phyloP scores from a whole-genome alignment of 1,140 invertebrate species.

The Scaptomyza hsui region DNA sequence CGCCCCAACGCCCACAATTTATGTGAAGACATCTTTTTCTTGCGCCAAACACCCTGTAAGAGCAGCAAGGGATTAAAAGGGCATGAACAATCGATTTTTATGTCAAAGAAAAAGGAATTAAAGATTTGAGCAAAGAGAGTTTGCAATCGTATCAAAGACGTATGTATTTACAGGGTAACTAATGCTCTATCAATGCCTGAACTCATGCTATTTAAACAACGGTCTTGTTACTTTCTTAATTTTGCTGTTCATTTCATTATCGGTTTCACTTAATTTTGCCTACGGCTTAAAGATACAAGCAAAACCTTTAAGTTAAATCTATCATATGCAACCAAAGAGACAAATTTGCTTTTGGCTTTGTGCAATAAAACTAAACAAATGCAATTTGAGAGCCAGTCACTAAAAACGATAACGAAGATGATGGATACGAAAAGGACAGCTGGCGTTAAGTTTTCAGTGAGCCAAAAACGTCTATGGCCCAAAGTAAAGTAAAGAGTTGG shows the following conservation, averaged over 20 bases:
- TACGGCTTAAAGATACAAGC: conserved; percentile 11
- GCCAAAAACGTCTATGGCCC: background rate
- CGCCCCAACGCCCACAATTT: conserved; percentile 68
- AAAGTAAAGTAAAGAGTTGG: conserved; percentile 29
- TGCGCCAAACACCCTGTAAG: conserved; percentile 1
- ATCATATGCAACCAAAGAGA: conserved; percentile 37
- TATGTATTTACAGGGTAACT: conserved; percentile 1
- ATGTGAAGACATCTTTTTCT: conserved; percentile 49
- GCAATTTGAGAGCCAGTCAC: conserved; percentile 71
- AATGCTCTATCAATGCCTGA: background rate
- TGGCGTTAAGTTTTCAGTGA: conserved; percentile 32
- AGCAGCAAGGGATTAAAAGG: too few species aligned
- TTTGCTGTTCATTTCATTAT: background rate
- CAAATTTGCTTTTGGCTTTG: conserved; percentile 52
- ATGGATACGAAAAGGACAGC: conserved; percentile 30
- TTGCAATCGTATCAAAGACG: too few species aligned
- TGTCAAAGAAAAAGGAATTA: too few species aligned
- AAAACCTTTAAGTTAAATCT: conserved; percentile 35
- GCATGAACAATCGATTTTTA: background rate
- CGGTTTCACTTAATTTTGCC: background rate
- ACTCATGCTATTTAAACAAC: background rate
- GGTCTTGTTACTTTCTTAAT: background rate
- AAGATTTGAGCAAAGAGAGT: too few species aligned
- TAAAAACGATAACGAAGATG: conserved; percentile 12
- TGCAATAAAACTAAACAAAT: conserved; percentile 77